phyloP scores from a whole-genome alignment of 1,140 invertebrate species.

The Cotesia chilonis region DNA sequence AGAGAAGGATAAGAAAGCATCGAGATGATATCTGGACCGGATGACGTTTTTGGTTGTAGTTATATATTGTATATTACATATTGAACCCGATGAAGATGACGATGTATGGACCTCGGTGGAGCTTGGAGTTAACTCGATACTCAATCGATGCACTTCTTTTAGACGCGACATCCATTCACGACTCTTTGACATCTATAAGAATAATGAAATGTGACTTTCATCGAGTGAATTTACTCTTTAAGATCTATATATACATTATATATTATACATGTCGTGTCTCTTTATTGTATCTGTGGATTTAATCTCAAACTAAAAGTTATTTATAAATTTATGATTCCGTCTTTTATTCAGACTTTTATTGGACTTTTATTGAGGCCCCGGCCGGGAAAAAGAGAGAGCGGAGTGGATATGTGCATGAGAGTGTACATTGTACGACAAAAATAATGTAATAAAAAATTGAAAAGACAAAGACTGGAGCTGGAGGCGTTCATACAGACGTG shows the following conservation, averaged over 20 bases:
- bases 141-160: background rate
- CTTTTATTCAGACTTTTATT: no score
- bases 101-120: background rate
- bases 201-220: conserved; percentile 10
- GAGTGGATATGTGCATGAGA: no score
- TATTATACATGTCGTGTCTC: no score
- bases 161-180: background rate
- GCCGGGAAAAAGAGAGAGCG: no score
- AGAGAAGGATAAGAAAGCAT: background rate
- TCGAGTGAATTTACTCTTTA: background rate
- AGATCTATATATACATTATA: background rate
- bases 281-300: no score
- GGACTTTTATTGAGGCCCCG: no score
- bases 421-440: background rate
- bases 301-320: no score
- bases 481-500: background rate
- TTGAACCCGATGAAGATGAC: background rate
- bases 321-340: no score
- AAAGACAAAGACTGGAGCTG: background rate
- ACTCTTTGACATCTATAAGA: background rate
- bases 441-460: background rate
- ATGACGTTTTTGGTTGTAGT: conserved; percentile 2
- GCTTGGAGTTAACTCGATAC: no score
- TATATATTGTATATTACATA: no score
- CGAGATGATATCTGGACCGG: conserved; percentile 26